These are phyloP conservation scores for Lasiommata megera DNA, from an alignment of 2,888 invertebrate species.

Conservation along the genomic window DNA sequence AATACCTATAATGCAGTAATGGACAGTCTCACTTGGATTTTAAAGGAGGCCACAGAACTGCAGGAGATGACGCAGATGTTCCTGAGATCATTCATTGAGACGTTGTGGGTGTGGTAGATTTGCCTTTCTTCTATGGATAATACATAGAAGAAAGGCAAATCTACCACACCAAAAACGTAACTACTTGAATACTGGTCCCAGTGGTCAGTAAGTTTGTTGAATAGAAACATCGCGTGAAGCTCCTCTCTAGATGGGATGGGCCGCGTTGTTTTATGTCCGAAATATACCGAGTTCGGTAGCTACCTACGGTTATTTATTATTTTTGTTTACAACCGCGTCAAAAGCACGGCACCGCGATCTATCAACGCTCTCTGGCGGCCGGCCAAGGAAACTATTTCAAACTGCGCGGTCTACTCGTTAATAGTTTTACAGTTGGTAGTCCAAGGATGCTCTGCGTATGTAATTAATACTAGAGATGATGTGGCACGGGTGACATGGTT, in stretches of 20 bases:
- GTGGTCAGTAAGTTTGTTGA: background rate
- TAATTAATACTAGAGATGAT: conserved; percentile 41
- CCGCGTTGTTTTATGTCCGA: background rate
- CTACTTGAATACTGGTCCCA: background rate
- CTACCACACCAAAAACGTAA: no score
- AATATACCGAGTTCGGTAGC: conserved; percentile 3
- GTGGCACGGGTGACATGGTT: conserved; percentile 47
- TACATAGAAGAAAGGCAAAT: no score
- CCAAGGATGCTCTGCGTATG: conserved; percentile 53
- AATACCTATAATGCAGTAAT: no score
- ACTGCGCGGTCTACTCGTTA: conserved; percentile 63
- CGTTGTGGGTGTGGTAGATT: no score
- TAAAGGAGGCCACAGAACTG: no score
- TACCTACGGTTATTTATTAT: conserved; percentile 59
- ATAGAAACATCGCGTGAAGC: background rate
- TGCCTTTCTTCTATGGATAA: no score
- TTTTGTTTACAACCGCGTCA: conserved; percentile 72
- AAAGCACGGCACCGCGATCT: conserved; percentile 63
- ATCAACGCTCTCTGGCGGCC: conserved; percentile 64
- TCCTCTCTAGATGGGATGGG: conserved; percentile 19
- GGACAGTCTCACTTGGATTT: no score
- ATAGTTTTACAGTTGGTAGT: conserved; percentile 64
- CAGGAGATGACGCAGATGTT: no score
- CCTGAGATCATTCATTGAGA: no score
- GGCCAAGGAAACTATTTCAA: conserved; percentile 72